Evolutionary conservation across 2,888 invertebrate genomes (phyloP), one percentile per base, ranked within the genome.

Genomic region (Thymelicus sylvestris): DNA sequence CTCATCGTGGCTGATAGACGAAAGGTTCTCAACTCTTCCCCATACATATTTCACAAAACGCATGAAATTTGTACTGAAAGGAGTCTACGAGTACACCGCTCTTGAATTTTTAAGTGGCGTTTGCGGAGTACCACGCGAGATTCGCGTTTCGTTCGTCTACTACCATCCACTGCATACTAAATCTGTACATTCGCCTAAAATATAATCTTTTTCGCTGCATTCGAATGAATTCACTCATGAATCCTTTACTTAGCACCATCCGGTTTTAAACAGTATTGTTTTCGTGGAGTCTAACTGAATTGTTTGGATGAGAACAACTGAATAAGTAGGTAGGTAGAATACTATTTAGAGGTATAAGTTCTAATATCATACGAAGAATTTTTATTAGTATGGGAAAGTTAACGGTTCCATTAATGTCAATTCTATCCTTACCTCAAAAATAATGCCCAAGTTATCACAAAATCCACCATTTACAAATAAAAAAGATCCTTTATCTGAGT

Each of bases 71-170:
- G 63, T 67, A 67, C 67, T 63, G 63, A 72, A 72, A 67, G 71
- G 71, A 72, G 67, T 67, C 67, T 67, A 59, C 57, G 57, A 55
- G 55, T 57, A 38, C 66, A 72, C 71, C 71, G 63, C 67, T 62
- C 59, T 67, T 72, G 67, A 72, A 67, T 72, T 72, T 72, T 72
- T 72, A 72, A 72, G 63, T 67, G 63, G 67, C 63, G 71, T 75
- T 75, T 74, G 76, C 72, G 75, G 75, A 74, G 66, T 70, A 75
- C 76, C 76, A 72, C 75, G 72, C 73, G 76, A 74, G 72, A 71
- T 73, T 67, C 61, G 65, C 70, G 71, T 50, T 71, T 62, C 70
- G 47, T 60, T 63, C 68, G 60, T 62, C 69, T 72, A 55, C 31
- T 66, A 55, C 44, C 61, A 7, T 39, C 38, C 15, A 60, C 39